phyloP scores from a whole-genome alignment of 2,888 invertebrate species.

The Dromius quadrimaculatus region DNA sequence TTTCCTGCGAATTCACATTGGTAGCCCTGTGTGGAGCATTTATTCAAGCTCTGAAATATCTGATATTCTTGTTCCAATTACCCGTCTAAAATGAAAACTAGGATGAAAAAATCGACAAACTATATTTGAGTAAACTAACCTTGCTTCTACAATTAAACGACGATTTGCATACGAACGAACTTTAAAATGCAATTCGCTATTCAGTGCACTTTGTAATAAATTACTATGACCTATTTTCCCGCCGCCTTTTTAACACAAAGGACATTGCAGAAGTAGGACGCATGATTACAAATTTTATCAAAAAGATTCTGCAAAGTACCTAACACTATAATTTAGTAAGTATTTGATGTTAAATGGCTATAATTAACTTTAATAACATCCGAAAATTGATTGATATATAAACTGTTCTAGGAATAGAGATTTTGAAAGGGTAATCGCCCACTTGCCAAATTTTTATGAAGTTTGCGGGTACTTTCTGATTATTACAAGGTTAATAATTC shows the following conservation, averaged over 20 bases:
- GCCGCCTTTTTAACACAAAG: constrained; percentile 34
- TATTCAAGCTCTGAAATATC: no score
- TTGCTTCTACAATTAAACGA: constrained; percentile 11
- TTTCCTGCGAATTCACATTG: no score
- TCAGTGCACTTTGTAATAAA: constrained; percentile 33
- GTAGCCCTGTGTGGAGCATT: no score
- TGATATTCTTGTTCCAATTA: no score
- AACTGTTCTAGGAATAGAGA: not conserved
- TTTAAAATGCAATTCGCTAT: no score
- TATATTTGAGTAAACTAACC: not conserved
- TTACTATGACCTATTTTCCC: constrained; percentile 32
- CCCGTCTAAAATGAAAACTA: not conserved
- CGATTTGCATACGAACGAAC: constrained; percentile 19
- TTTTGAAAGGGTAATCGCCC: constrained; percentile 3
- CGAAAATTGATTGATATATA: constrained; percentile 34
- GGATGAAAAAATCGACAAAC: not conserved
- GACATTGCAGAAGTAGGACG: constrained; percentile 31
- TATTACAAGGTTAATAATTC: not conserved
- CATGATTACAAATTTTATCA: constrained; percentile 10
- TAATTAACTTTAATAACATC: constrained; percentile 41
- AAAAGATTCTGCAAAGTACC: not conserved
- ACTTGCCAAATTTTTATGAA: not conserved
- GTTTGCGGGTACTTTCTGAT: not conserved
- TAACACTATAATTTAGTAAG: constrained; percentile 20
- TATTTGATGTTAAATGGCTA: constrained; percentile 25